These are phyloP conservation scores for Amblyteles armatorius DNA, from an alignment of 2,888 invertebrate genomes.

Conservation along the genomic window DNA sequence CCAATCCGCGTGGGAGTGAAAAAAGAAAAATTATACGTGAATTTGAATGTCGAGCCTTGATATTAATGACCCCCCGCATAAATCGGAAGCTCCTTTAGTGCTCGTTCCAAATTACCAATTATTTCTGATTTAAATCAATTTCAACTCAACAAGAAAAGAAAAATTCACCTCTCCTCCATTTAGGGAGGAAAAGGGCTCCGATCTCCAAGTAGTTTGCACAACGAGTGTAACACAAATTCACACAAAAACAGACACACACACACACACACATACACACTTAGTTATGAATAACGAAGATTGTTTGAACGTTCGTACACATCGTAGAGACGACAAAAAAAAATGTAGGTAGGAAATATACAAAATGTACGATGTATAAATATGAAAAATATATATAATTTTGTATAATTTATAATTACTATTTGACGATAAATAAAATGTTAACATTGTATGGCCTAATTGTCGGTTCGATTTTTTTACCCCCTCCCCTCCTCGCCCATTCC, in stretches of 20 bases:
- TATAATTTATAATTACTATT: slow-evolving; percentile 81
- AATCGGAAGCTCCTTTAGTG: slow-evolving; percentile 35
- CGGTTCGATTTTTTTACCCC: slow-evolving; percentile 18
- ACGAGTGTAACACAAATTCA: slow-evolving; percentile 61
- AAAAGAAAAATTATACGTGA: slow-evolving; percentile 25
- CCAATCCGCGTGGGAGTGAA: slow-evolving; percentile 32
- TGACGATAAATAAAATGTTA: slow-evolving; percentile 79
- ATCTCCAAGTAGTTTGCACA: slow-evolving; percentile 68
- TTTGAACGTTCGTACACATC: slow-evolving; percentile 66
- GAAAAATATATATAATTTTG: slow-evolving; percentile 78
- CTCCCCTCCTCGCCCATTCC: background rate
- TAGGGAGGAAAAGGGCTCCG: slow-evolving; percentile 51
- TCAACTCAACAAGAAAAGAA: background rate
- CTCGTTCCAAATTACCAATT: background rate
- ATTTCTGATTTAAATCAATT: background rate
- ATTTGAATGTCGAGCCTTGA: slow-evolving; percentile 56
- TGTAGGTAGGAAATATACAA: slow-evolving; percentile 77
- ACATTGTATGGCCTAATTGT: slow-evolving; percentile 78
- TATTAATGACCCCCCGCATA: slow-evolving; percentile 34
- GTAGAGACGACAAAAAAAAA: slow-evolving; percentile 58
- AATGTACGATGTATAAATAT: slow-evolving; percentile 73
- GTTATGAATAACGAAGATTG: slow-evolving; percentile 63
- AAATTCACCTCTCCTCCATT: slow-evolving; percentile 23
- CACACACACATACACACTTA: slow-evolving; percentile 58
- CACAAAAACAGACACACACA: slow-evolving; percentile 35